Evolutionary conservation across 2,113 vertebrate genomes (phyloP).

Genomic region (Sturnus vulgaris): DNA sequence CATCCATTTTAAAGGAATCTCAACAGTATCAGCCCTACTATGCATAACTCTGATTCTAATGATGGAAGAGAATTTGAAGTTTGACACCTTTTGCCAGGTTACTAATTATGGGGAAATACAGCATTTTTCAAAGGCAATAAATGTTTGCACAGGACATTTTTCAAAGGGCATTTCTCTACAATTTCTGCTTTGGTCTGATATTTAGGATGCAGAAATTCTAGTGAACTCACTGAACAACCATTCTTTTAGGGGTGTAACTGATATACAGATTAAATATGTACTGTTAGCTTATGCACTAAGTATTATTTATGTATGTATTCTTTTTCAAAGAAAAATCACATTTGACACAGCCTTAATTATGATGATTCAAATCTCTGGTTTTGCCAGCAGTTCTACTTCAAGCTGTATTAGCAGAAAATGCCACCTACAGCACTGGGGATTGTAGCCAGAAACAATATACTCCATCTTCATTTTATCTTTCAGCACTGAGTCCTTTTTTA

Average conservation of each 20-base stretch:
- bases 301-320: background rate
- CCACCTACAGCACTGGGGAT: constrained; percentile 18
- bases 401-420: constrained; percentile 44
- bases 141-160: background rate
- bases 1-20: background rate
- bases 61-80: background rate
- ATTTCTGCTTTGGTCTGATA: background rate
- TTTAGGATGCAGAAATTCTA: background rate
- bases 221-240: background rate
- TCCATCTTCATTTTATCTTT: constrained; percentile 61
- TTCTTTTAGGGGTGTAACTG: background rate
- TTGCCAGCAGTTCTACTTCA: background rate
- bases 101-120: background rate
- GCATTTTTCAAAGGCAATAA: background rate
- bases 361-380: constrained; percentile 3
- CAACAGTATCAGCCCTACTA: background rate
- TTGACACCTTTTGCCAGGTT: background rate
- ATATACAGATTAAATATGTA: background rate
- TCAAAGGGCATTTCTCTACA: background rate
- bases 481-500: constrained; percentile 26
- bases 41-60: background rate
- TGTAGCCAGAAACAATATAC: constrained; percentile 48
- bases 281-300: background rate
- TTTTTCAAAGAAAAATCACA: background rate
- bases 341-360: background rate